Percentiles rank a stretch among this genome's conserved stretches.
Conservation (phyloP, 2,797 vertebrate species). For the Calcarius lapponicus region DNA sequence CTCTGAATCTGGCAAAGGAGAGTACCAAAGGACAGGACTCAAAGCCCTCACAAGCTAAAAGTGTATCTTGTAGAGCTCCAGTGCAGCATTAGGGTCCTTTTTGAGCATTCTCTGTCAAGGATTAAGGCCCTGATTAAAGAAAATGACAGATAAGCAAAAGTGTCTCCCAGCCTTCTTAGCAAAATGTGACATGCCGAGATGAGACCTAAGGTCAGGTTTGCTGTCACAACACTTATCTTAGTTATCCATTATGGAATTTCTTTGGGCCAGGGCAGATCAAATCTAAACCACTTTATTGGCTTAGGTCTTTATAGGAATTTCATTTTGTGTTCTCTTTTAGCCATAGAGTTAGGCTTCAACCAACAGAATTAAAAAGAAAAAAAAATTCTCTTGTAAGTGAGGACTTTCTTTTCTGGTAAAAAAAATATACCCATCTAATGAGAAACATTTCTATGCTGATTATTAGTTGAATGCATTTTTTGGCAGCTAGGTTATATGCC, state of each 20-base stretch:
- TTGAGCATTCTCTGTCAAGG: not conserved
- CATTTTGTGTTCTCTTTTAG: not conserved
- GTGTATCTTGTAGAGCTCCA: not conserved
- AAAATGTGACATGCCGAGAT: not conserved
- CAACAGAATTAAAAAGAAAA: not conserved
- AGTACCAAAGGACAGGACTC: not conserved
- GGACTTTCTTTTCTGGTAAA: not conserved
- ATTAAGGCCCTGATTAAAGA: not conserved
- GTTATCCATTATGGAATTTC: not conserved
- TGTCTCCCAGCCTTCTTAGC: slow-evolving; percentile 9
- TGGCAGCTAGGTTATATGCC: not conserved
- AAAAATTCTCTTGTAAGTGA: not conserved
- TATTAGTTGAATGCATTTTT: not conserved
- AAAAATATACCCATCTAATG: not conserved
- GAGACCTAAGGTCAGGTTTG: not conserved
- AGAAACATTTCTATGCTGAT: not conserved
- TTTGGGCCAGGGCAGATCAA: not conserved
- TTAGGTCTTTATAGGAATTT: not conserved
- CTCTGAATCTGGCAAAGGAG: not conserved
- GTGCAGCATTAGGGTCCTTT: not conserved
- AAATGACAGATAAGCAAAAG: slow-evolving; percentile 13
- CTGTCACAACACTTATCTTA: not conserved
- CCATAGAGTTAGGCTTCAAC: not conserved
- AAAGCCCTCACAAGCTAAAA: not conserved
- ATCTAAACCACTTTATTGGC: not conserved